phyloP scores from a whole-genome alignment of 2,888 invertebrate species.

The Meiosimyza decipiens region DNA sequence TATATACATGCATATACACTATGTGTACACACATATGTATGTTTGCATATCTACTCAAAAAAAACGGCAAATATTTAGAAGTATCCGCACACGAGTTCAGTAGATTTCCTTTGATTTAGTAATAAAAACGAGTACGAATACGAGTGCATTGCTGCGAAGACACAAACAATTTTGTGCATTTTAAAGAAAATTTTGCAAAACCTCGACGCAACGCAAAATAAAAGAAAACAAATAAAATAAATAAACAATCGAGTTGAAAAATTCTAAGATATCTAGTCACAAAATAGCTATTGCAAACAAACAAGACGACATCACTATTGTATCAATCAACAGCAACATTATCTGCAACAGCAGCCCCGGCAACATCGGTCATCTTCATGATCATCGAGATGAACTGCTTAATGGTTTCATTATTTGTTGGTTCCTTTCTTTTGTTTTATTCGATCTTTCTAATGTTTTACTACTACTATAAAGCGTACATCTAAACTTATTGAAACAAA shows the following conservation, averaged over 20 bases:
- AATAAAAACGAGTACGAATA: not conserved
- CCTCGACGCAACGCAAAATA: conserved; percentile 34
- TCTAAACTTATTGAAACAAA: conserved; percentile 39
- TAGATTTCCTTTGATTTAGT: conserved; percentile 16
- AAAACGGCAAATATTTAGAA: not conserved
- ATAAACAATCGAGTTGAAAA: conserved; percentile 6
- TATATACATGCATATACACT: too few relatives aligned
- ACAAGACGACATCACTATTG: not conserved
- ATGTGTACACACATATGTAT: too few relatives aligned
- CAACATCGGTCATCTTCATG: not conserved
- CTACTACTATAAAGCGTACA: conserved; percentile 55
- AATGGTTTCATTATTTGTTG: conserved; percentile 51
- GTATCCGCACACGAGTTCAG: conserved; percentile 12
- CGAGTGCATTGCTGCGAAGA: conserved; percentile 1
- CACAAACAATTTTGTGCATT: conserved; percentile 1
- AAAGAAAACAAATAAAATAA: conserved; percentile 49
- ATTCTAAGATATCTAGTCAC: not conserved
- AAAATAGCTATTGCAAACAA: not conserved
- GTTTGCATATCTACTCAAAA: too few relatives aligned
- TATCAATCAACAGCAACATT: conserved; percentile 5
- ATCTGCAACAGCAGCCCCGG: conserved; percentile 11
- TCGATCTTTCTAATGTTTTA: conserved; percentile 57
- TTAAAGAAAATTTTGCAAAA: conserved; percentile 48
- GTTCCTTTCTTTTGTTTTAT: conserved; percentile 55
- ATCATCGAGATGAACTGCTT: conserved; percentile 44